These are phyloP conservation scores for Tetramorium simillimum DNA, from an alignment of 1,140 invertebrate genomes.

Conservation along the genomic window DNA sequence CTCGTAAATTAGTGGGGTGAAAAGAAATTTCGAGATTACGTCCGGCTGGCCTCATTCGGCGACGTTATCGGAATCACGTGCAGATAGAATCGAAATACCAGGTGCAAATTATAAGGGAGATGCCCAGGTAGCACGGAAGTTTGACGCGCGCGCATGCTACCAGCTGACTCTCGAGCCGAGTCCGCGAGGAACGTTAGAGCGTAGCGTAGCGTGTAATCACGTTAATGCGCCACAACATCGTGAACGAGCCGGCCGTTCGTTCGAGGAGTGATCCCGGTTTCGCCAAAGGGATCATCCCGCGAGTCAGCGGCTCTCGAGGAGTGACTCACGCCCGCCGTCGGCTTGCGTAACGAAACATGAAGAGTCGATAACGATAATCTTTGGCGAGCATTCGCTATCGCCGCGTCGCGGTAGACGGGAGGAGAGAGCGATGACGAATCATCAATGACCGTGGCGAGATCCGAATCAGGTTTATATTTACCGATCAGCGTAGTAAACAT, in stretches of 20 bases:
- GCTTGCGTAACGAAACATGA: slow-evolving; percentile 65
- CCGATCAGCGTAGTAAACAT: slow-evolving; percentile 17
- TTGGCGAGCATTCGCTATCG: slow-evolving; percentile 17
- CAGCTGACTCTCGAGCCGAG: slow-evolving; percentile 76
- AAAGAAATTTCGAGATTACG: slow-evolving; percentile 44
- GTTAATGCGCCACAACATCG: slow-evolving; percentile 80
- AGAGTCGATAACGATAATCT: slow-evolving; percentile 72
- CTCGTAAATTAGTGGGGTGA: not conserved
- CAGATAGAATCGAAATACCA: slow-evolving; percentile 85
- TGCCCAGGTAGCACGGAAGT: slow-evolving; percentile 75
- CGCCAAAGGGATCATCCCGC: slow-evolving; percentile 68
- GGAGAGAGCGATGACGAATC: slow-evolving; percentile 53
- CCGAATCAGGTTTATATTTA: slow-evolving; percentile 54
- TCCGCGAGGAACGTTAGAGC: slow-evolving; percentile 38
- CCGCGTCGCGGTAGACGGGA: slow-evolving; percentile 6
- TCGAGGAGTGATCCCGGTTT: slow-evolving; percentile 67
- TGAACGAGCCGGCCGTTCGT: slow-evolving; percentile 33
- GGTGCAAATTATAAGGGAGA: slow-evolving; percentile 84
- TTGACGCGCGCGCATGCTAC: slow-evolving; percentile 66
- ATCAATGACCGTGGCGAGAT: slow-evolving; percentile 52
- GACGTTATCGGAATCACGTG: slow-evolving; percentile 73
- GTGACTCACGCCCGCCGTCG: slow-evolving; percentile 67
- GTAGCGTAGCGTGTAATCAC: slow-evolving; percentile 80
- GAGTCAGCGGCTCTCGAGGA: slow-evolving; percentile 51
- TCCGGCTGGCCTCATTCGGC: slow-evolving; percentile 25